Evolutionary conservation across 2,888 invertebrate species (phyloP).

Genomic region (Anodontia alba): DNA sequence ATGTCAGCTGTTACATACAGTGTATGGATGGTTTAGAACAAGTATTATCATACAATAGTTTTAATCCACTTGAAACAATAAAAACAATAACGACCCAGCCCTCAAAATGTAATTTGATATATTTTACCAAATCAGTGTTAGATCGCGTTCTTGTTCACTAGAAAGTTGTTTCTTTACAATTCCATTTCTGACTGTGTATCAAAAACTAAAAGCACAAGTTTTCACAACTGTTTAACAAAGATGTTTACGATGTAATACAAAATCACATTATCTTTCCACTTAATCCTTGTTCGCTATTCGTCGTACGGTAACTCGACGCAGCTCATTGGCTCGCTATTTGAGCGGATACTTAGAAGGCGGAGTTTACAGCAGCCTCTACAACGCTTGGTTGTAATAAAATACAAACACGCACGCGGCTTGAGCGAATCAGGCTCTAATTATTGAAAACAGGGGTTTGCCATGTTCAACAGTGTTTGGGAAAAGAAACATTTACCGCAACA

Average conservation of each 20-base stretch:
- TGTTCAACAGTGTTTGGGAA: neutral
- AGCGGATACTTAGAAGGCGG: slow-evolving; percentile 6
- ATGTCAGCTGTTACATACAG: no score
- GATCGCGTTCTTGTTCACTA: no score
- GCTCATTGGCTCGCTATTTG: neutral
- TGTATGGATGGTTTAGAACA: no score
- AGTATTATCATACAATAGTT: no score
- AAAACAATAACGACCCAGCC: no score
- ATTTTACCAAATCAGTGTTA: no score
- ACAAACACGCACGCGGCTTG: neutral
- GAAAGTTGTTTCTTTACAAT: neutral
- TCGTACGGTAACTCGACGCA: neutral
- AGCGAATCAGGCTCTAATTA: neutral
- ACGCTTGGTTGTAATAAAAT: neutral
- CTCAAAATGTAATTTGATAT: no score
- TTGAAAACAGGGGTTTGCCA: neutral
- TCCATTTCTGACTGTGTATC: neutral
- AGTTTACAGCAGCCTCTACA: neutral
- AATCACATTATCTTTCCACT: slow-evolving; percentile 19
- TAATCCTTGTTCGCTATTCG: neutral
- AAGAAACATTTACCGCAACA: neutral
- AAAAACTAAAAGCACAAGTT: neutral
- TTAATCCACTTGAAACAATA: no score
- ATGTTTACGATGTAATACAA: slow-evolving; percentile 40
- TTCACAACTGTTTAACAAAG: slow-evolving; percentile 1